These are phyloP conservation scores for Ernsta delagoae DNA, from an alignment of 2,888 invertebrate genomes.

Conservation along the genomic window DNA sequence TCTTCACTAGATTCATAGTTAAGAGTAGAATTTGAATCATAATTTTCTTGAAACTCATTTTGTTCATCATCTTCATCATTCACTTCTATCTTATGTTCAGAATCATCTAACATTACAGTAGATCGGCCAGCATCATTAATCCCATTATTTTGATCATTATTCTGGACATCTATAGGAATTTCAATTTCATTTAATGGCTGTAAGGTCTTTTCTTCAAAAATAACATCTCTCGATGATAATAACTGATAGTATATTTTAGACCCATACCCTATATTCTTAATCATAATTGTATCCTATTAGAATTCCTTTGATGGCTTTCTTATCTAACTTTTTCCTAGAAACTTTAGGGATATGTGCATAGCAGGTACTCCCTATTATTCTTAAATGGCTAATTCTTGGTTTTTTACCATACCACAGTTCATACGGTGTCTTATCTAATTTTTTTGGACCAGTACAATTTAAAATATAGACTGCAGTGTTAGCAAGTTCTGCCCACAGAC, in stretches of 20 bases:
- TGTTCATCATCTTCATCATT: constrained; percentile 4
- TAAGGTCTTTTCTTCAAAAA: constrained; percentile 1
- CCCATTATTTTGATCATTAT: neutral
- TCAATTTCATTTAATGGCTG: neutral
- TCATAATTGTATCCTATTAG: neutral
- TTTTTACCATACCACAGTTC: constrained; percentile 8
- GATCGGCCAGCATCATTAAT: neutral
- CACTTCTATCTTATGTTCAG: neutral
- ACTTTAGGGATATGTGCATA: neutral
- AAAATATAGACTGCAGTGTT: constrained; percentile 1
- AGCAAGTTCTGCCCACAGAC: neutral
- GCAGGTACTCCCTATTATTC: constrained; percentile 2
- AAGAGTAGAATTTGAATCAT: constrained; percentile 6
- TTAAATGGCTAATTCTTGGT: neutral
- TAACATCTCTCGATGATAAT: neutral
- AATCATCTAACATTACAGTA: neutral
- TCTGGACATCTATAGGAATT: neutral
- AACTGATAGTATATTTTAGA: neutral
- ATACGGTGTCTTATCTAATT: neutral
- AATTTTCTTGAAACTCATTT: neutral
- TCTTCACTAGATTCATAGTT: constrained; percentile 3
- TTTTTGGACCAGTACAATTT: constrained; percentile 1
- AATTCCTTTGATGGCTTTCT: neutral
- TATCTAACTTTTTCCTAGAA: neutral
- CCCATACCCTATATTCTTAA: constrained; percentile 1